Conservation (phyloP, 2,113 vertebrate genomes). For the Nannobrachium achirus region DNA sequence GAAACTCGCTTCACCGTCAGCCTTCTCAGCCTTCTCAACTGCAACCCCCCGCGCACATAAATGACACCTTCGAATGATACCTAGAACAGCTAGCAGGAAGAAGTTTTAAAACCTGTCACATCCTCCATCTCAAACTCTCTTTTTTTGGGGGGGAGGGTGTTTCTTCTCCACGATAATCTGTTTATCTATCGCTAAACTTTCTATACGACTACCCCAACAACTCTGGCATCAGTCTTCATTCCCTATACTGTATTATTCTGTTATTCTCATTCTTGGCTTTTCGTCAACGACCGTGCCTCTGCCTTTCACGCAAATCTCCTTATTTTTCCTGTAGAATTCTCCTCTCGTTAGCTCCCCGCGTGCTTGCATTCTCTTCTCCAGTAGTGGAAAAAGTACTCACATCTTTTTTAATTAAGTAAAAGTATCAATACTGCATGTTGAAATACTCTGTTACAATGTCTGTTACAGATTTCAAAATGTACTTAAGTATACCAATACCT, state of each 20-base stretch:
- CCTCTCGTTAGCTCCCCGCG: too few relatives aligned
- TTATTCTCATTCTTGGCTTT: constrained; percentile 1
- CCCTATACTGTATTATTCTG: constrained; percentile 1
- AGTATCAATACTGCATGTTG: too few relatives aligned
- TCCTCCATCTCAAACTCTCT: constrained; percentile 1
- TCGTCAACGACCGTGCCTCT: neutral
- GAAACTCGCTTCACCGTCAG: constrained; percentile 2
- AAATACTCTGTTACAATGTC: too few relatives aligned
- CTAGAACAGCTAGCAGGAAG: neutral
- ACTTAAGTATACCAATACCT: too few relatives aligned
- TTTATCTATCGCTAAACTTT: neutral
- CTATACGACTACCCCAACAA: neutral
- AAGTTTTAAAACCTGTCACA: constrained; percentile 12
- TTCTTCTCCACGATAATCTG: neutral
- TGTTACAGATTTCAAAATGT: too few relatives aligned
- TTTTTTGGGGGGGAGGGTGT: too few relatives aligned
- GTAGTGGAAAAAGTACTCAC: too few relatives aligned
- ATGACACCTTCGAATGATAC: constrained; percentile 35
- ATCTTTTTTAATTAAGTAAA: too few relatives aligned
- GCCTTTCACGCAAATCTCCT: neutral
- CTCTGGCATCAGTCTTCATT: neutral
- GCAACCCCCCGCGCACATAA: constrained; percentile 38
- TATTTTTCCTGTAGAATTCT: neutral
- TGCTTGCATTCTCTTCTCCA: too few relatives aligned
- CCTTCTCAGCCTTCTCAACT: constrained; percentile 31